Base-by-base conservation (phyloP, 2,797 vertebrate species). In the Meda fulgida region DNA sequence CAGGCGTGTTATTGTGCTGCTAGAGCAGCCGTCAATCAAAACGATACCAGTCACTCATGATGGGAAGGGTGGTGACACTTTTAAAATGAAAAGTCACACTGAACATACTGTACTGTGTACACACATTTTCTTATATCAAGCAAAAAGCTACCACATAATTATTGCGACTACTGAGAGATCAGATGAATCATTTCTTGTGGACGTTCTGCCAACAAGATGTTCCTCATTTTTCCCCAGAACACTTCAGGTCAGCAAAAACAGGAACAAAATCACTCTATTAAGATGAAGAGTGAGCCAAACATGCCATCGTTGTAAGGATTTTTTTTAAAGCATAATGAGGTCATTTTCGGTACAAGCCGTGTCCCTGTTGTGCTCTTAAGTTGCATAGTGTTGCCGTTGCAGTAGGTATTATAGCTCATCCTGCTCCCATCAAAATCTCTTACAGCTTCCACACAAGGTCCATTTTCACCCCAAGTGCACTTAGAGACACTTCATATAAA, bases 11-110 rank as follows among this genome's bases (percentile, higher is more conserved):
- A 76, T 79, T 82, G 67, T 81, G 80, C 78, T 70, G 46, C 34
- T 40, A 81, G 83, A 81, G 69, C 63, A 81, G 76, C 79, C 66
- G 73, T 85, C 81, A 82, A 66, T 85, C 83, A 80, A 51, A 73
- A 55, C 36, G 38, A 84, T 43, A 65, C 16, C 26, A 80, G 78
- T 81, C 43, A 16, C 31, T 70, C 43, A n/a, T 77, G 80, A 81
- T 69, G 80, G 66, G 69, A 55, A 80, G 31, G n/a, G 65, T 43
- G 51, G 58, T 40, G 76, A 73, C 69, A 80, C 66, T 29, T 69
- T 81, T 14, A 55, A 82, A 81, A 78, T 71, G 71, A 86, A 71
- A 67, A 81, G 69, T 79, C 75, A 83, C 65, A 60, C 71, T 43
- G 73, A 78, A 83, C 80, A 78, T 86, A n/a, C n/a, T n/a, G n/a